Evolutionary conservation across 53 echinoderm and acorn worm genomes (phyloP), one percentile per base, ranked within the genome.

Genomic region (Holothuria scabra): DNA sequence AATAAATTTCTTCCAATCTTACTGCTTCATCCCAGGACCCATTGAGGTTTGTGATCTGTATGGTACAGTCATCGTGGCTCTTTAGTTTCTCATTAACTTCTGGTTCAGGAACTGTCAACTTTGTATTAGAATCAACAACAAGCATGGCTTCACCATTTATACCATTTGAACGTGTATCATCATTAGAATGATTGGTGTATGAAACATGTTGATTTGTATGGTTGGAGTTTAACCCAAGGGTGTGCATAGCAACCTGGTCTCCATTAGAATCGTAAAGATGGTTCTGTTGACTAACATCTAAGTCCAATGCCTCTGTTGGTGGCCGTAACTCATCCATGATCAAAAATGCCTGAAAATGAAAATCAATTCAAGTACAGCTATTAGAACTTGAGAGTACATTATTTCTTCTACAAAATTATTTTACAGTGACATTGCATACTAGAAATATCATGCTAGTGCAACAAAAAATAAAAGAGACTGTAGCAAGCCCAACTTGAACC

Each of bases 1-100:
- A 1, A 16, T 52, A 52, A 52, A 52, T 52, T 18, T 52, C 10
- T 18, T 16, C 18, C 14, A 14, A 52, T 14, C 74, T 52, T 23
- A 78, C 78, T 32, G 57, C 78, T 26, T 78, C 78, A 59, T 78
- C 78, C 78, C 78, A 78, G 28, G 78, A 78, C n/a, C 78, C 78
- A 0, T 11, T 12, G 23, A 78, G 58, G 24, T 78, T 59, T 56
- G 11, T 78, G 22, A 78, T 78, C 78, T 56, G 78, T 16, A 78
- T 13, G 8, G 58, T 30, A 78, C 30, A 29, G 58, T 78, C 78
- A 24, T 25, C 46, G 14, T n/a, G 14, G 14, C 3, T 52, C 52
- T 52, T 52, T 18, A 3, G 1, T 16, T 52, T 16, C 52, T 52
- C 52, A 52, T 52, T 18, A 4, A 1, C 18, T 9, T 18, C 52